A percentile compares a stretch with the other conserved stretches of the same genome.
Conservation (phyloP, 2,113 vertebrate genomes). For the Phaethon lepturus region DNA sequence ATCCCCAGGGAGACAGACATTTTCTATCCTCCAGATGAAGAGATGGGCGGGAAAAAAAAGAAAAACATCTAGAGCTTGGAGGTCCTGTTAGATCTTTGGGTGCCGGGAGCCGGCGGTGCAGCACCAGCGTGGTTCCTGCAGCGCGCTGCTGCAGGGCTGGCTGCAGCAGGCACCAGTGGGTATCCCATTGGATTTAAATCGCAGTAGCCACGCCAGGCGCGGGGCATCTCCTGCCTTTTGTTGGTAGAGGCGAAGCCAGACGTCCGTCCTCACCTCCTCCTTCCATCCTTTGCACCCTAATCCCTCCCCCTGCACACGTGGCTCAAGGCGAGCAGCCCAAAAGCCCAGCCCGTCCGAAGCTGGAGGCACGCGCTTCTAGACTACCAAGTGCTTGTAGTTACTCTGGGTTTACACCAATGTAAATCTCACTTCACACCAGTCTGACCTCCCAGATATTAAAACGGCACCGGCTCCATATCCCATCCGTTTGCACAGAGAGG, state of each 20-base stretch:
- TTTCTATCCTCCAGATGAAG: background rate
- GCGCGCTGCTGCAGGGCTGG: background rate
- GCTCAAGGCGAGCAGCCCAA: background rate
- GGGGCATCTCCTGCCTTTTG: background rate
- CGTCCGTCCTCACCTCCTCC: background rate
- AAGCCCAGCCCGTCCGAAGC: background rate
- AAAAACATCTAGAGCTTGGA: background rate
- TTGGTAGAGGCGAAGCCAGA: background rate
- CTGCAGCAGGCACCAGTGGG: background rate
- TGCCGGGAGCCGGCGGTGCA: background rate
- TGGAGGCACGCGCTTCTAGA: background rate
- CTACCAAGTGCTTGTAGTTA: background rate
- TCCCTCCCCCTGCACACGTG: background rate
- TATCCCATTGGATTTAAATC: background rate
- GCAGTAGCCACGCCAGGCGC: background rate
- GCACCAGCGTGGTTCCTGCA: background rate
- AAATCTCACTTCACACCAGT: background rate
- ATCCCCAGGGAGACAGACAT: background rate
- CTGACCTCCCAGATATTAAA: background rate
- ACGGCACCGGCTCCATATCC: accelerated
- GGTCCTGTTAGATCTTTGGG: background rate
- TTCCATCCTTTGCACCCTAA: background rate
- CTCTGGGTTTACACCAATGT: background rate
- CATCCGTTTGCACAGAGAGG: background rate
- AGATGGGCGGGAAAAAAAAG: background rate